A percentile compares a stretch with the other conserved stretches of the same genome.
These are phyloP conservation scores for Physeter macrocephalus DNA, from an alignment of 2,113 vertebrate species.

Conservation along the genomic window DNA sequence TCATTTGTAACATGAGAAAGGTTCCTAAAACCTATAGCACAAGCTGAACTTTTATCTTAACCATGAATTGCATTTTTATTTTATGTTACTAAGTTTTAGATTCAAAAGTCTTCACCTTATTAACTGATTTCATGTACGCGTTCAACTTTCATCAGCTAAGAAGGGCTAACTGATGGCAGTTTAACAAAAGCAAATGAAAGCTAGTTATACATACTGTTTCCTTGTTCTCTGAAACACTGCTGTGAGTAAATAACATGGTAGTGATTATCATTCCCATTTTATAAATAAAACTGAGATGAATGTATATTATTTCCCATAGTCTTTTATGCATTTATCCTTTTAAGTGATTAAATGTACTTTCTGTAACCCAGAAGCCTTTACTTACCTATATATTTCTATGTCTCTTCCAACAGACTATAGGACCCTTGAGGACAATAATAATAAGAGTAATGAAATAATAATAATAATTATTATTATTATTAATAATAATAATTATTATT, in stretches of 20 bases:
- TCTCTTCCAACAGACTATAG: not conserved
- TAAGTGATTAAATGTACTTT: not conserved
- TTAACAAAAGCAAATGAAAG: not conserved
- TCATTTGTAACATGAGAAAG: not conserved
- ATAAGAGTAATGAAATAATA: not conserved
- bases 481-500: not conserved
- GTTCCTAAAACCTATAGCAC: not conserved
- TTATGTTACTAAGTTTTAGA: not conserved
- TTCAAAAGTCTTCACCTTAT: not conserved
- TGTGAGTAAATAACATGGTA: not conserved
- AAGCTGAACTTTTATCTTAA: not conserved
- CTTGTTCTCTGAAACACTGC: not conserved
- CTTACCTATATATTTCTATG: not conserved
- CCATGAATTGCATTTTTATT: not conserved
- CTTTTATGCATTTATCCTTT: not conserved
- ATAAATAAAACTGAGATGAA: not conserved
- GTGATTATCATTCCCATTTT: not conserved
- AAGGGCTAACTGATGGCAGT: not conserved
- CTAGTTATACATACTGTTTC: not conserved
- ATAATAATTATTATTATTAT: not conserved
- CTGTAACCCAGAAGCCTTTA: not conserved
- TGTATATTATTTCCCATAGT: not conserved
- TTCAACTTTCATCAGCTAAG: not conserved
- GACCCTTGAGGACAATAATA: not conserved
- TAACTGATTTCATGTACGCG: not conserved